Evolutionary conservation across 2,113 vertebrate genomes (phyloP).

Genomic region (Tricholaema leucomelas): DNA sequence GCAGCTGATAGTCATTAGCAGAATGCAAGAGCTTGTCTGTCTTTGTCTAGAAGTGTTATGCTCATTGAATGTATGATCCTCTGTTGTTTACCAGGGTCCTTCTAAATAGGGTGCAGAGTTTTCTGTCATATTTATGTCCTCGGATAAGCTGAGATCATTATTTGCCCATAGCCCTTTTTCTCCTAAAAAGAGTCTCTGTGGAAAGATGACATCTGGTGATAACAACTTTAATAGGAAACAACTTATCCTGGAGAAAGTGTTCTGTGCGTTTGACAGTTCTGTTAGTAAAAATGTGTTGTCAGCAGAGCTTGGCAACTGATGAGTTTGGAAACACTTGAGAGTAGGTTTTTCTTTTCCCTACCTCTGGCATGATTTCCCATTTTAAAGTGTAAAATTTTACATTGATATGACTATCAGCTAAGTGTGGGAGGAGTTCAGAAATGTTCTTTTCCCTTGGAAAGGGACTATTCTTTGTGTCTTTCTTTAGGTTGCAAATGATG

Average conservation of each 20-base stretch:
- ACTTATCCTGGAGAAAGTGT: background rate
- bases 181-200: background rate
- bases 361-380: background rate
- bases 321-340: slow-evolving; percentile 18
- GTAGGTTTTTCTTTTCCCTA: background rate
- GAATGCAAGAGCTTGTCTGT: background rate
- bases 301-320: slow-evolving; percentile 6
- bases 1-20: background rate
- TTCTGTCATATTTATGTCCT: background rate
- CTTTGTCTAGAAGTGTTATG: background rate
- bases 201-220: background rate
- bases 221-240: background rate
- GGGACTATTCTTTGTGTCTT: background rate
- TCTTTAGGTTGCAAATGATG: background rate
- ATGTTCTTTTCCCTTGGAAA: background rate
- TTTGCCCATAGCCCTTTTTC: background rate
- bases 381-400: slow-evolving; percentile 32
- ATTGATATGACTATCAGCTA: background rate
- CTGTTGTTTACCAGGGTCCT: background rate
- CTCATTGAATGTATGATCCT: background rate
- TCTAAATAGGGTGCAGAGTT: background rate
- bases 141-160: background rate
- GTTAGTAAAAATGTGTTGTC: slow-evolving; percentile 19
- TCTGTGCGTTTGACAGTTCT: background rate
- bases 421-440: slow-evolving; percentile 15